A percentile compares a stretch with the other conserved stretches of the same genome.
phyloP scores from a whole-genome alignment of 2,888 invertebrate genomes.

The Pogonocherus hispidulus region DNA sequence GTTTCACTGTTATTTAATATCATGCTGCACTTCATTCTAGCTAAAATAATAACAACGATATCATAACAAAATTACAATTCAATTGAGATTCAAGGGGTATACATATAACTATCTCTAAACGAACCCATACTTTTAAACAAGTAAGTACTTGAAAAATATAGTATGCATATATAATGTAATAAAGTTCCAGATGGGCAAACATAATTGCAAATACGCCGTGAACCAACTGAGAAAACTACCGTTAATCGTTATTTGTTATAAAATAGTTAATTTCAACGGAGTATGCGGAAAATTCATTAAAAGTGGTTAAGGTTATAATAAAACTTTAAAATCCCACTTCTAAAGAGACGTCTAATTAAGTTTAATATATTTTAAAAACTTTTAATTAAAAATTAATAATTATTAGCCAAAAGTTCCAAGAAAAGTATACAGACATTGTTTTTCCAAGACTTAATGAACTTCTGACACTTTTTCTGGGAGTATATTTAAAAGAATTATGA shows the following conservation, averaged over 20 bases:
- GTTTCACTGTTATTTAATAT: too few species aligned
- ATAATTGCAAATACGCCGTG: too few species aligned
- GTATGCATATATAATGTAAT: too few species aligned
- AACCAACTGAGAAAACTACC: neutral
- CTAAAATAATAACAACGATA: too few species aligned
- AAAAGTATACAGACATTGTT: constrained; percentile 32
- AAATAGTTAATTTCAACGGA: neutral
- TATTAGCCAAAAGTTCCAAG: constrained; percentile 32
- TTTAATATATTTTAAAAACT: constrained; percentile 34
- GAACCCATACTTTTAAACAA: too few species aligned
- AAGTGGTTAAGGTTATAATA: neutral
- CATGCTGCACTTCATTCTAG: too few species aligned
- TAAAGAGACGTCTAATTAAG: constrained; percentile 37
- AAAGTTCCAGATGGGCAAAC: too few species aligned
- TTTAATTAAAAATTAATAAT: constrained; percentile 45
- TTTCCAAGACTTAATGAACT: constrained; percentile 47
- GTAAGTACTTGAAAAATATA: too few species aligned
- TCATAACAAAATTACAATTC: too few species aligned
- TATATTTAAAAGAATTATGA: constrained; percentile 47
- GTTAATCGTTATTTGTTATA: neutral
- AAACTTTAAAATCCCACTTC: constrained; percentile 36
- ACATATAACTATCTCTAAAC: too few species aligned
- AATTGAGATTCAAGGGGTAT: too few species aligned
- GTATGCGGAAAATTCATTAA: neutral
- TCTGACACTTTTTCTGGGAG: constrained; percentile 40